Percentiles rank a stretch among this genome's conserved stretches.
These are phyloP conservation scores for Seriola rivoliana DNA, from an alignment of 2,113 vertebrate species.

Conservation along the genomic window DNA sequence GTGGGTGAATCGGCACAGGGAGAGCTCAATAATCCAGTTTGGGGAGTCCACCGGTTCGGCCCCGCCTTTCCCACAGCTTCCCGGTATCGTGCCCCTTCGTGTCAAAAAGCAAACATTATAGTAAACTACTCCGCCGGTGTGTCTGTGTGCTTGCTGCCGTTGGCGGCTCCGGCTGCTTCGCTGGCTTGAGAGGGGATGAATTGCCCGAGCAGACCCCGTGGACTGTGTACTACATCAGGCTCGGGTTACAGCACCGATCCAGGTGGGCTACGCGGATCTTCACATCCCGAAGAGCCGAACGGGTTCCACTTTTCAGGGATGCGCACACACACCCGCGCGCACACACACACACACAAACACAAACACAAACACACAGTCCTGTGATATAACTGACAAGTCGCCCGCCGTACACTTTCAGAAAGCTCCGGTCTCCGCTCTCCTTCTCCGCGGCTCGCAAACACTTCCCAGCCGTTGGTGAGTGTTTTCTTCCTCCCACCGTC, in stretches of 20 bases:
- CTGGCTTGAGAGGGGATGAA: neutral
- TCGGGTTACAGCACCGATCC: constrained; percentile 51
- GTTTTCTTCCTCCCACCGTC: constrained; percentile 43
- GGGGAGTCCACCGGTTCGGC: constrained; percentile 75
- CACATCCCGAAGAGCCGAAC: constrained; percentile 47
- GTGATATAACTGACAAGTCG: neutral
- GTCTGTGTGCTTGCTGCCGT: constrained; percentile 17
- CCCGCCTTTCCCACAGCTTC: constrained; percentile 79
- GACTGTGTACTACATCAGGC: constrained; percentile 28
- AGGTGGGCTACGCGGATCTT: constrained; percentile 53
- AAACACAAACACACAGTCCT: neutral
- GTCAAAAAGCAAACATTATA: constrained; percentile 49
- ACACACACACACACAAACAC: constrained; percentile 13
- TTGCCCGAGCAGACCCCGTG: constrained; percentile 11
- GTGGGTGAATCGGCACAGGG: constrained; percentile 49
- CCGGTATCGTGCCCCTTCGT: constrained; percentile 60
- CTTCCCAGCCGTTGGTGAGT: constrained; percentile 49
- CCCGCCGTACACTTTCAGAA: neutral
- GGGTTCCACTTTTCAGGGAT: constrained; percentile 29
- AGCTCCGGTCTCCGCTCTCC: constrained; percentile 5
- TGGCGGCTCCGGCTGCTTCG: neutral
- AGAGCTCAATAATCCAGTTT: constrained; percentile 70
- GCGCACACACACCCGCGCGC: neutral
- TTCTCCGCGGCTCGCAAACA: constrained; percentile 16
- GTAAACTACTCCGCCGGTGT: constrained; percentile 41